phyloP scores from a whole-genome alignment of 2,797 vertebrate species.

The Sparidentex hasta region DNA sequence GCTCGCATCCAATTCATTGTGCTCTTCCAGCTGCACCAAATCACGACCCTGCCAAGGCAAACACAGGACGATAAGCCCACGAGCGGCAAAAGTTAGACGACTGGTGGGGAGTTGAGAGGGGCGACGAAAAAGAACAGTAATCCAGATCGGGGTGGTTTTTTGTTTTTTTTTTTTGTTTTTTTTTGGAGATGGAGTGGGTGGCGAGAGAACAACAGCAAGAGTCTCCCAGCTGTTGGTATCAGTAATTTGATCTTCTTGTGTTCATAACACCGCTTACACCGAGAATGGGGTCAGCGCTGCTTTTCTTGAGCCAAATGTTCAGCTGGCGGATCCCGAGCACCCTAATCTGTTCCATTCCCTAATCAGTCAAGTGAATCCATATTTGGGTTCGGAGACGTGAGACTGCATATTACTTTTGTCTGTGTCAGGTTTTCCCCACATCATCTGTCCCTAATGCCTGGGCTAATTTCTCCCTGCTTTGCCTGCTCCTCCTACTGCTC shows the following conservation, averaged over 20 bases:
- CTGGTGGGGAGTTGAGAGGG: slow-evolving; percentile 55
- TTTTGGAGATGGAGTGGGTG: slow-evolving; percentile 49
- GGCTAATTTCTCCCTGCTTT: slow-evolving; percentile 64
- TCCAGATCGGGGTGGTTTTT: slow-evolving; percentile 33
- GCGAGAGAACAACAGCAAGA: slow-evolving; percentile 43
- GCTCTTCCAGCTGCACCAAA: slow-evolving; percentile 73
- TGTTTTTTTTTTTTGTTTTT: neutral
- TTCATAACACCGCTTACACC: slow-evolving; percentile 28
- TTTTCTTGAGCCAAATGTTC: slow-evolving; percentile 33
- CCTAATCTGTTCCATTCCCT: slow-evolving; percentile 27
- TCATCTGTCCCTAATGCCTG: slow-evolving; percentile 59
- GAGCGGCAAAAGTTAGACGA: slow-evolving; percentile 56
- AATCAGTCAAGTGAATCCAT: slow-evolving; percentile 41
- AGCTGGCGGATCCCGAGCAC: slow-evolving; percentile 18
- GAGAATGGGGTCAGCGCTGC: slow-evolving; percentile 3
- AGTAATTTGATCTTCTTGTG: slow-evolving; percentile 58
- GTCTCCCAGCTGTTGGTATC: slow-evolving; percentile 37
- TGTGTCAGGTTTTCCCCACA: slow-evolving; percentile 52
- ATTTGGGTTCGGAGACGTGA: slow-evolving; percentile 41
- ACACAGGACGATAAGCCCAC: slow-evolving; percentile 61
- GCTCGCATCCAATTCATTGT: slow-evolving; percentile 73
- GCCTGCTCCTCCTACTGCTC: slow-evolving; percentile 56
- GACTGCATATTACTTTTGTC: slow-evolving; percentile 47
- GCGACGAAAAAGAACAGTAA: slow-evolving; percentile 60
- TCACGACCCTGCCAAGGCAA: slow-evolving; percentile 65